Percentiles rank a stretch among this genome's conserved stretches.
Evolutionary conservation across 2,888 invertebrate genomes (phyloP).

Genomic region (Catocala nupta): DNA sequence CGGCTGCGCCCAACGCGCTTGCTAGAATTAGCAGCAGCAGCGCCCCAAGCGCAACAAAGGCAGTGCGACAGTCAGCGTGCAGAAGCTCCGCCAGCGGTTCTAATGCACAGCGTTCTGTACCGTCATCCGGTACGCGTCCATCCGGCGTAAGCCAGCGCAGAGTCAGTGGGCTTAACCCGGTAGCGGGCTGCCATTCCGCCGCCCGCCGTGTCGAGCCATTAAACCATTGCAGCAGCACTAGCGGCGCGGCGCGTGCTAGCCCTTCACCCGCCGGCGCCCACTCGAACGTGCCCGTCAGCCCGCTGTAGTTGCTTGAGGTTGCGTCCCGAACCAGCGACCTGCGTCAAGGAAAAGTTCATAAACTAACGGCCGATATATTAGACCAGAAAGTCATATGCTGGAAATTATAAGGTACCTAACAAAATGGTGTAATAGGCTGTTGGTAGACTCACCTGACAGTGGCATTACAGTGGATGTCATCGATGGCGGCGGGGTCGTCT

Average conservation of each 20-base stretch:
- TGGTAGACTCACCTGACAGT: conserved; percentile 56
- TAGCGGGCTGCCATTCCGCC: conserved; percentile 92
- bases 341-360: conserved; percentile 9
- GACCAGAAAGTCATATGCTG: too few relatives aligned
- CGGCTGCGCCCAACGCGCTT: conserved; percentile 61
- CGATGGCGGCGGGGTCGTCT: conserved; percentile 58
- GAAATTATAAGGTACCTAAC: too few relatives aligned
- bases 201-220: conserved; percentile 78
- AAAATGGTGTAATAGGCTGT: background rate
- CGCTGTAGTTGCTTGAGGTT: conserved; percentile 54
- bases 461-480: conserved; percentile 66
- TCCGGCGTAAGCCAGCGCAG: conserved; percentile 89
- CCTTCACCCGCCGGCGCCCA: conserved; percentile 56
- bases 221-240: conserved; percentile 89
- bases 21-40: conserved; percentile 60
- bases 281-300: conserved; percentile 70
- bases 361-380: too few relatives aligned
- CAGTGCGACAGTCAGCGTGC: conserved; percentile 91
- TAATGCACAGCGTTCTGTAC: conserved; percentile 89
- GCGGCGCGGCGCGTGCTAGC: conserved; percentile 27
- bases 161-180: conserved; percentile 90
- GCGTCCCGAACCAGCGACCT: conserved; percentile 64
- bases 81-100: conserved; percentile 90
- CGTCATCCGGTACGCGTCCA: conserved; percentile 90
- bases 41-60: conserved; percentile 83